Base-by-base conservation (phyloP, 2,797 vertebrate species). In the Halcyon badia region DNA sequence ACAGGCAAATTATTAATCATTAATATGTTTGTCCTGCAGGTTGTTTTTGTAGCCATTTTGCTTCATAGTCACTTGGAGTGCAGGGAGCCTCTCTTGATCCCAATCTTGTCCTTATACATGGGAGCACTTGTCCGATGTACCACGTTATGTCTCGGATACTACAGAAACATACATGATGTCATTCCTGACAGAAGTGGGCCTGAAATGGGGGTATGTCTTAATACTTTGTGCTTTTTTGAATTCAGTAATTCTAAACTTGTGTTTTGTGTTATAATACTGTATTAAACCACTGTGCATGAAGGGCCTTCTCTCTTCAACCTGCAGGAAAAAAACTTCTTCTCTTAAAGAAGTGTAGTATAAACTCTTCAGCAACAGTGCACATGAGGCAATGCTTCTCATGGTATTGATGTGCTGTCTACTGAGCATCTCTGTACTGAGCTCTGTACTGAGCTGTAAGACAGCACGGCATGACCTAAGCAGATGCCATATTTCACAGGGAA, bases 61-160 rank as follows among this genome's bases (percentile, higher is more conserved):
- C 99, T 99, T 78, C 99, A 99, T 97, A 99, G 99, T 96, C 99
- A 99, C 97, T 98, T 99, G 97, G 98, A 99, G 65, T 99, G 99
- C 92, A 98, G 98, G 83, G 99, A 99, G 96, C 99, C 99, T 2
- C 98, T 99, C 66, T 98, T 99, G 79, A 99, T 99, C 97, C 99
- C 99, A 1, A 99, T 99, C 95, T 98, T 99, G 19, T 99, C 99
- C n/a, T 97, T 99, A 80, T 99, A 99, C 87, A 99, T 99, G 99
- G 99, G 99, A 21, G 99, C 99, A 11, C 98, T 99, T 60, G 99
- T 99, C 56, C 99, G 99, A 68, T 99, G 99, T 86, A 99, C 98
- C 96, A 99, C 99, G 0, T 98, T 99, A 75, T 99, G 99, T 87
- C 97, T 99, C 86, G 99, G 99, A 60, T 99, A 99, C 98, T 99